Percentiles rank a stretch among this genome's conserved stretches.
Evolutionary conservation across 2,113 vertebrate species (phyloP).

Genomic region (Hypomesus transpacificus): DNA sequence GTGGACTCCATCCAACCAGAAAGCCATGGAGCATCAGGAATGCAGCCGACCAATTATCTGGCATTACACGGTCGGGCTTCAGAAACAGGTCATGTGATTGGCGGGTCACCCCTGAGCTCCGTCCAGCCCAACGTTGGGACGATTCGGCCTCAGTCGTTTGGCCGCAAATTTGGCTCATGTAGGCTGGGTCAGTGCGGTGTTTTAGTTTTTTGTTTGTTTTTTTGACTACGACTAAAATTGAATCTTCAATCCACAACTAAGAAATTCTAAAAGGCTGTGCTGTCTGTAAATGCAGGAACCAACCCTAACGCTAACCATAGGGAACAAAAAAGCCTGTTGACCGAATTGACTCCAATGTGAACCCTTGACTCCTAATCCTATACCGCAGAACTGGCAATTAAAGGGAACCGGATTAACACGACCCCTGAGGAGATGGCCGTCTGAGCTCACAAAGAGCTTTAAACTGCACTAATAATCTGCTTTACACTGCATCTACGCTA

Average conservation of each 20-base stretch:
- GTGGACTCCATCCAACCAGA: not conserved
- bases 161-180: not conserved
- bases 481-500: too few relatives aligned
- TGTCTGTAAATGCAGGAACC: not conserved
- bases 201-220: too few relatives aligned
- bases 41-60: slow-evolving; percentile 1
- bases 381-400: slow-evolving; percentile 2
- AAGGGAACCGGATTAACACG: not conserved
- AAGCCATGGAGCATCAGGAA: not conserved
- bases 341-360: not conserved
- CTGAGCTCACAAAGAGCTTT: not conserved
- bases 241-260: not conserved
- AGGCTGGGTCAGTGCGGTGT: not conserved
- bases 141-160: not conserved
- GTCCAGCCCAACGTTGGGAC: not conserved
- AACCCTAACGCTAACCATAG: not conserved
- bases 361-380: slow-evolving; percentile 11
- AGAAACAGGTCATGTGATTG: slow-evolving; percentile 22
- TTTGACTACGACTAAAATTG: not conserved
- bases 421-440: not conserved
- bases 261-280: not conserved
- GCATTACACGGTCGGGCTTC: not conserved
- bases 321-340: not conserved
- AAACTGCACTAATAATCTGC: not conserved
- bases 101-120: not conserved